phyloP scores from a whole-genome alignment of 2,797 vertebrate species.

The Anguilla anguilla region DNA sequence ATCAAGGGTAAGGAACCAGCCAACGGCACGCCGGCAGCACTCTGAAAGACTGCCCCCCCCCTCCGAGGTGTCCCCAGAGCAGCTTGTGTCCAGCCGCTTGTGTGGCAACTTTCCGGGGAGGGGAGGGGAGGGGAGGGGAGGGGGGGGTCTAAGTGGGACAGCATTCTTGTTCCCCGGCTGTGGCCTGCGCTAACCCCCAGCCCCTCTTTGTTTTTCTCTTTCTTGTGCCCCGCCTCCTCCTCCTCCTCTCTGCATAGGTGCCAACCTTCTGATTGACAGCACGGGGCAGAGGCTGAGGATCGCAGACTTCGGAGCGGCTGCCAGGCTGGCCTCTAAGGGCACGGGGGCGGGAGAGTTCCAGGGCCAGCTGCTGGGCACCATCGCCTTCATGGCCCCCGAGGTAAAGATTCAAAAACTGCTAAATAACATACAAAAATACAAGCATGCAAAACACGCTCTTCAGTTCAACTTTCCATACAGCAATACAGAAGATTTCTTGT shows the following conservation, averaged over 20 bases:
- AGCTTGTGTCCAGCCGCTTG: neutral
- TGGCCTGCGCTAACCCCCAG: constrained; percentile 31
- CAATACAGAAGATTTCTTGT: neutral
- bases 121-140: neutral
- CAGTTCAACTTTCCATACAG: neutral
- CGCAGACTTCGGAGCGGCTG: constrained; percentile 87
- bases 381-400: constrained; percentile 91
- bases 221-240: neutral
- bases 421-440: neutral
- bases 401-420: constrained; percentile 55
- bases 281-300: constrained; percentile 86
- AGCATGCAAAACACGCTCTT: neutral
- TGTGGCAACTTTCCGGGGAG: neutral
- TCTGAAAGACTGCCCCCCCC: neutral
- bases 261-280: constrained; percentile 90
- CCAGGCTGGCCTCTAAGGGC: constrained; percentile 87
- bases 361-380: constrained; percentile 86
- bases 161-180: constrained; percentile 36
- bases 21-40: neutral
- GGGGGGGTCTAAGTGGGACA: neutral
- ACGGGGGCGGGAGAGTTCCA: constrained; percentile 90
- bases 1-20: constrained; percentile 80
- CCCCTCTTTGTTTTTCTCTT: neutral
- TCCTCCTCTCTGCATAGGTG: constrained; percentile 66
- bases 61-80: no score